Conservation (phyloP, 2,888 invertebrate genomes). For the Achlya flavicornis region DNA sequence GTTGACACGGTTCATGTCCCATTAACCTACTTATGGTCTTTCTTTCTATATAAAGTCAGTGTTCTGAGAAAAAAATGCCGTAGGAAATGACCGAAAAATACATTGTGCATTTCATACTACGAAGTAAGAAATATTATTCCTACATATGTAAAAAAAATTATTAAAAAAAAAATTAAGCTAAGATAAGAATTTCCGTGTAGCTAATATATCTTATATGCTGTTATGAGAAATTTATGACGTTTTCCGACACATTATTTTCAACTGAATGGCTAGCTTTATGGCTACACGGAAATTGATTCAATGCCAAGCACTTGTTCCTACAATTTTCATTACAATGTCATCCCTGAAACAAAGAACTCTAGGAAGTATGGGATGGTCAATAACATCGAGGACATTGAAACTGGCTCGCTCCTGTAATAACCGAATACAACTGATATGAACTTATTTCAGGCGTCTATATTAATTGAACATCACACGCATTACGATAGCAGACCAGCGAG, state of each 20-base stretch:
- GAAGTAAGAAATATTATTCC: not conserved
- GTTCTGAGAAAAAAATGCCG: not conserved
- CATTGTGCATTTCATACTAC: not conserved
- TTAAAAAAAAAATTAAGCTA: not conserved
- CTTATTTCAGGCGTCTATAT: conserved; percentile 20
- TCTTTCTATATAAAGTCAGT: conserved; percentile 15
- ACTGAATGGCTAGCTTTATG: not conserved
- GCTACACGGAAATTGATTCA: conserved; percentile 2
- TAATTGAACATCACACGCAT: conserved; percentile 21
- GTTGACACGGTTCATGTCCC: conserved; percentile 42
- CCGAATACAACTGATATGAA: conserved; percentile 27
- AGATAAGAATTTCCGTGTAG: not conserved
- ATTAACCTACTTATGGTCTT: conserved; percentile 42
- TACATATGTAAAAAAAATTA: not conserved
- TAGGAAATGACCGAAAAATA: too few relatives aligned
- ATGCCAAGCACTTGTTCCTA: conserved; percentile 18
- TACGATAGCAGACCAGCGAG: not conserved
- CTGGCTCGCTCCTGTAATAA: conserved; percentile 46
- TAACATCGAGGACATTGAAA: conserved; percentile 36
- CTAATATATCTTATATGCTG: not conserved
- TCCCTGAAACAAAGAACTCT: conserved; percentile 24
- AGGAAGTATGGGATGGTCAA: conserved; percentile 22
- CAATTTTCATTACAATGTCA: conserved; percentile 24
- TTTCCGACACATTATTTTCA: not conserved
- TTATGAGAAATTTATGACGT: not conserved